phyloP scores from a whole-genome alignment of 64 coral and sea anemone species.

The Acropora yongei region DNA sequence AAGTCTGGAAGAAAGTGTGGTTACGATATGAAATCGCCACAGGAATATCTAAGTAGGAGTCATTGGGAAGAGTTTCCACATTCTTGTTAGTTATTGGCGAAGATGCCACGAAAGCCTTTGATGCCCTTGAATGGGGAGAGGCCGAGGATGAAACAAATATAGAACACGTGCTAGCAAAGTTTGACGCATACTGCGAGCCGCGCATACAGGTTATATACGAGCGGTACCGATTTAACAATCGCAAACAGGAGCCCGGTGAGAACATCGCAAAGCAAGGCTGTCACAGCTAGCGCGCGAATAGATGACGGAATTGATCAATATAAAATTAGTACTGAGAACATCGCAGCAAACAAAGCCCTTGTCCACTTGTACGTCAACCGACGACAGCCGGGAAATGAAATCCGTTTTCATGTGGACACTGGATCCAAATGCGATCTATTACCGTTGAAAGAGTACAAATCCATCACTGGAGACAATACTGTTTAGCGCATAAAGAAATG shows the following conservation, averaged over 20 bases:
- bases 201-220: background rate
- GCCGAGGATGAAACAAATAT: background rate
- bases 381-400: no score
- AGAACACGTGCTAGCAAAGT: background rate
- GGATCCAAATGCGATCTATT: background rate
- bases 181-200: background rate
- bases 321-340: no score
- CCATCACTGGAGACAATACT: no score
- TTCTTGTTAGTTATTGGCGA: constrained; percentile 9
- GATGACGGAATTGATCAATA: no score
- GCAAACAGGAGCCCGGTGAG: no score
- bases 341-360: no score
- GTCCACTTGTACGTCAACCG: no score
- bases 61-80: background rate
- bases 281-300: no score
- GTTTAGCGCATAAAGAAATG: background rate
- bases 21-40: constrained; percentile 24
- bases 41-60: background rate
- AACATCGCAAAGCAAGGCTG: no score
- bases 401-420: background rate
- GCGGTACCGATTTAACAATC: no score
- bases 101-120: background rate
- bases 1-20: constrained; percentile 28
- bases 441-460: background rate
- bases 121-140: constrained; percentile 4